Conservation (phyloP, 1,140 invertebrate species). For the Scaptomyza graminum region DNA sequence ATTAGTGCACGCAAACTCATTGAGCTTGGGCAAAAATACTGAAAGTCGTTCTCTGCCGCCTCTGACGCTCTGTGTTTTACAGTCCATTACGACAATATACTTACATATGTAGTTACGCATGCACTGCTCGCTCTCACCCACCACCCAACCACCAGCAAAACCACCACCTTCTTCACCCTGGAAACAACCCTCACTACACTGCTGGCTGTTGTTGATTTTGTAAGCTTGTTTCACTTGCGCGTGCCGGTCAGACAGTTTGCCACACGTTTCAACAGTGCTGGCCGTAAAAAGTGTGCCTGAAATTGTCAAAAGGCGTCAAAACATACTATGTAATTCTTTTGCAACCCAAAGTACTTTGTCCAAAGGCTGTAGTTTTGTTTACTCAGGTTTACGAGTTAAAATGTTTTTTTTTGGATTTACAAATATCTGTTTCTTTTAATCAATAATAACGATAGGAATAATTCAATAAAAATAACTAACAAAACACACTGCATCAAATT, state of each 20-base stretch:
- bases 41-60: constrained; percentile 10
- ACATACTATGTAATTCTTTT: too few species aligned
- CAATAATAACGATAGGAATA: too few species aligned
- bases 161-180: constrained; percentile 15
- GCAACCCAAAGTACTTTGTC: too few species aligned
- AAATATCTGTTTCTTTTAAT: too few species aligned
- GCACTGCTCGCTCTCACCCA: constrained; percentile 67
- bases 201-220: constrained; percentile 21
- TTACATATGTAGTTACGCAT: constrained; percentile 77
- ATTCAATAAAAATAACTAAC: too few species aligned
- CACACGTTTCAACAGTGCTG: constrained; percentile 41
- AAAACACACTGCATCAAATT: too few species aligned
- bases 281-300: constrained; percentile 5
- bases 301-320: too few species aligned
- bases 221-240: constrained; percentile 67
- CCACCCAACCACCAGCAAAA: constrained; percentile 39
- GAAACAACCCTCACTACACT: neutral
- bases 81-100: constrained; percentile 43
- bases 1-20: constrained; percentile 58
- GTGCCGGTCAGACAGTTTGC: constrained; percentile 38
- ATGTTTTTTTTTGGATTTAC: too few species aligned
- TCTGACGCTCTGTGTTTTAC: constrained; percentile 20
- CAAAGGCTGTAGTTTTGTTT: too few species aligned
- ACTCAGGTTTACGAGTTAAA: too few species aligned
- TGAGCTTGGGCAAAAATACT: constrained; percentile 35